Base-by-base conservation (phyloP, 1,140 invertebrate species). In the Leptestheria dahalacensis region DNA sequence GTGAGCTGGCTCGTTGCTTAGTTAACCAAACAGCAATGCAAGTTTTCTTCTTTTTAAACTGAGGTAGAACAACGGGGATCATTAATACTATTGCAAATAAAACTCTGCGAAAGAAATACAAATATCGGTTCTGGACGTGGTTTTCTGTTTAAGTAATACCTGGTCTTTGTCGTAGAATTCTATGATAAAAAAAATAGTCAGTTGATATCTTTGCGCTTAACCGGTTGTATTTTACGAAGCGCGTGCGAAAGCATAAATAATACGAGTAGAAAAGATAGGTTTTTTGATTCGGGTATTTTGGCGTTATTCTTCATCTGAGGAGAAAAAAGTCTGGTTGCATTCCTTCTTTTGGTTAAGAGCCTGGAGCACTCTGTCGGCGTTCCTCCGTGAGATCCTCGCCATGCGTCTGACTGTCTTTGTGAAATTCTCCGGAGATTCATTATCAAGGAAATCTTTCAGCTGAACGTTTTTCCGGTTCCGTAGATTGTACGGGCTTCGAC, bases 1-100 rank as follows among this genome's bases (percentile, higher is more conserved):
- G 15, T 75, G 66, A 72, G 52, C 26, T 15, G 25, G 21, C 18
- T 41, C 15, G 33, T 41, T 41, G 6, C 6, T 9, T 9, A 41
- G 6, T 9, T 9, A 6, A 9, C 33, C 15, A 6, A 41, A 41
- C 6, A 41, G 33, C 33, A 41, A 41, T 41, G 33, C 33, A 41
- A 41, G 6, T 41, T 41, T 9, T 9, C 6, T 41, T 9, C 6
- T 41, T 41, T 41, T 41, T 41, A 15, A 9, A 41, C 15, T 41
- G 6, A 41, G 6, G 15, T 41, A 41, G 33, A 41, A 9, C 15
- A 41, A 41, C 33, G 15, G 6, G 33, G 33, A 15, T 9, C 6
- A 41, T 6, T 41, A 41, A n/a, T n/a, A n/a, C n/a, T n/a, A n/a
- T n/a, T n/a, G n/a, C n/a, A n/a, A n/a, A n/a, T n/a, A n/a, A n/a